phyloP scores from a whole-genome alignment of 2,113 vertebrate species.

The Microtus ochrogaster region DNA sequence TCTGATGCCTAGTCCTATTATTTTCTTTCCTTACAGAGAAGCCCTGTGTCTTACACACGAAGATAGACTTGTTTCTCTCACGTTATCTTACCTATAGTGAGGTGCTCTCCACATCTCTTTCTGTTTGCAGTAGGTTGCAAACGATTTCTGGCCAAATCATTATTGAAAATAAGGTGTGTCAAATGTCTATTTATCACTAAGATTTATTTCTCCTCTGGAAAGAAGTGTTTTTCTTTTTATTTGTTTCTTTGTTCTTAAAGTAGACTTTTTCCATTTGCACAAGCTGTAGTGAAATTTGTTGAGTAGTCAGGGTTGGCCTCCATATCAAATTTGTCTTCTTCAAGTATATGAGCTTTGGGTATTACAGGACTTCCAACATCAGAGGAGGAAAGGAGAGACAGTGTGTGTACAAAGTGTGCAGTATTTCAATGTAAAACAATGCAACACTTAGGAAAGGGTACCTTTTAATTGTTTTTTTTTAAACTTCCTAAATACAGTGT shows the following conservation, averaged over 20 bases:
- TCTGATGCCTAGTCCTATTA: not conserved
- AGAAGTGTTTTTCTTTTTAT: not conserved
- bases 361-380: not conserved
- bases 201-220: not conserved
- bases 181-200: not conserved
- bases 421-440: not conserved
- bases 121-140: not conserved
- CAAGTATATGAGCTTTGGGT: not conserved
- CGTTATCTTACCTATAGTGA: not conserved
- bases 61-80: not conserved
- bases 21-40: not conserved
- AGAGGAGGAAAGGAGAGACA: not conserved
- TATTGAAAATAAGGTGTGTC: not conserved
- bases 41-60: not conserved
- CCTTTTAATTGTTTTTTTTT: not conserved
- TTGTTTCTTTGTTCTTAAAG: not conserved
- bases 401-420: not conserved
- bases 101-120: not conserved
- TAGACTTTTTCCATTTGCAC: too few relatives aligned
- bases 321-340: not conserved
- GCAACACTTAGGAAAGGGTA: fast-evolving
- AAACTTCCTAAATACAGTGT: not conserved
- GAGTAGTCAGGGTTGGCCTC: not conserved
- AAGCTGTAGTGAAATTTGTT: not conserved
- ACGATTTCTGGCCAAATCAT: not conserved